Conservation (phyloP, 30 jellyfish, hydroid and myxozoan species). For the Catostylus mosaicus region DNA sequence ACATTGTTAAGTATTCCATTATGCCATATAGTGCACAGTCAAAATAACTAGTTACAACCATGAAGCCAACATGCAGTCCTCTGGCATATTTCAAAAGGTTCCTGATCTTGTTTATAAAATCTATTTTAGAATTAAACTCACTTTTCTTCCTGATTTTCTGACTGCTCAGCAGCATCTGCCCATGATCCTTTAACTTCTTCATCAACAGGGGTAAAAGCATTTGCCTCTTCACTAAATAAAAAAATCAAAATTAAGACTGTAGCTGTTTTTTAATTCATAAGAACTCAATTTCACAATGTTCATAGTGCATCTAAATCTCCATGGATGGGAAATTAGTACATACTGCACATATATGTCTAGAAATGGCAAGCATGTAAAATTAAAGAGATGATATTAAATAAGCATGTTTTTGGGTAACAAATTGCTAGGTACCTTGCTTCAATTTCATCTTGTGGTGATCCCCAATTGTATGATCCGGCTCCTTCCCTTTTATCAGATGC, state of each 20-base stretch:
- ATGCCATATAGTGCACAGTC: constrained; percentile 25
- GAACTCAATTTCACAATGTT: not conserved
- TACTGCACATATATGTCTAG: too few relatives aligned
- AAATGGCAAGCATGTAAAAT: too few relatives aligned
- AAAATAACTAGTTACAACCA: too few relatives aligned
- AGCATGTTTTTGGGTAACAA: not conserved
- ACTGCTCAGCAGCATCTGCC: constrained; percentile 79
- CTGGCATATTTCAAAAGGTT: not conserved
- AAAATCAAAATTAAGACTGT: not conserved
- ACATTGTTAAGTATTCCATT: not conserved
- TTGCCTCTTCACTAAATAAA: constrained; percentile 78
- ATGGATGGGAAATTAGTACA: too few relatives aligned
- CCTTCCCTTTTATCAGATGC: constrained; percentile 97
- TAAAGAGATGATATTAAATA: too few relatives aligned
- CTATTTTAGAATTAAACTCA: constrained; percentile 35
- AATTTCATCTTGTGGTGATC: constrained; percentile 78
- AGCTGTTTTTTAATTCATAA: not conserved
- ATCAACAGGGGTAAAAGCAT: constrained; percentile 59
- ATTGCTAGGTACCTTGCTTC: constrained; percentile 76
- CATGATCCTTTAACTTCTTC: constrained; percentile 77
- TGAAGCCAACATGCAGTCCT: too few relatives aligned
- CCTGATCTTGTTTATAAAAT: not conserved
- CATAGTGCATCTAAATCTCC: not conserved
- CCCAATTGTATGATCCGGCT: constrained; percentile 95
- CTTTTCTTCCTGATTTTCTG: constrained; percentile 64